These are phyloP conservation scores for Bursaphelenchus mucronatus DNA, from an alignment of 1,140 invertebrate species.

Conservation along the genomic window DNA sequence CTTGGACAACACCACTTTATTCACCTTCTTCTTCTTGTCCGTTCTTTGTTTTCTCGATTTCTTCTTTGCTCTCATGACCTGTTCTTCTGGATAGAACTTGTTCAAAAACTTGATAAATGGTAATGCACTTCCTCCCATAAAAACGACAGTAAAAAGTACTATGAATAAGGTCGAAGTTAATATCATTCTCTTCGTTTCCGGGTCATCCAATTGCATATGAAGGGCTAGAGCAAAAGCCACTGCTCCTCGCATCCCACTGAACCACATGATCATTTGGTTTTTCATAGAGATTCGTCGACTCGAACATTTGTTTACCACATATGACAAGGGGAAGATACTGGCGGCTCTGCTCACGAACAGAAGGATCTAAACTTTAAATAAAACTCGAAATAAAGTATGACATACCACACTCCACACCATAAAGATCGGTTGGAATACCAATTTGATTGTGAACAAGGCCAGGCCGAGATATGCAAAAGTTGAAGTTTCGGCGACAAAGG, in stretches of 20 bases:
- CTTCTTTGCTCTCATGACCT: slow-evolving; percentile 3
- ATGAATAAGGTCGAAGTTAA: slow-evolving; percentile 95
- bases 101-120: slow-evolving; percentile 72
- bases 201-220: slow-evolving; percentile 81
- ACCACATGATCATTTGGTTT: slow-evolving; percentile 76
- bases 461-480: slow-evolving; percentile 98
- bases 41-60: background rate
- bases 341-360: slow-evolving; percentile 86
- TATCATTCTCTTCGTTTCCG: slow-evolving; percentile 86
- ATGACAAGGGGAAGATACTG: slow-evolving; percentile 91
- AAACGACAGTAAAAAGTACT: slow-evolving; percentile 86
- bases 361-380: slow-evolving; percentile 66
- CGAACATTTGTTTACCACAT: slow-evolving; percentile 87
- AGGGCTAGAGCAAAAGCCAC: slow-evolving; percentile 95
- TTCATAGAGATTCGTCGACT: slow-evolving; percentile 88
- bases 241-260: slow-evolving; percentile 80
- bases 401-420: slow-evolving; percentile 84
- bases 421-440: slow-evolving; percentile 69
- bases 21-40: slow-evolving; percentile 28
- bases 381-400: slow-evolving; percentile 31
- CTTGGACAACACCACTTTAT: slow-evolving; percentile 42
- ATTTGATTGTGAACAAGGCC: slow-evolving; percentile 92
- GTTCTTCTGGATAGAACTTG: slow-evolving; percentile 40
- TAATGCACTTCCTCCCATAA: slow-evolving; percentile 94
- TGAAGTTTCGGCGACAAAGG: slow-evolving; percentile 96